Evolutionary conservation across 2,113 vertebrate species (phyloP), one percentile per base, ranked within the genome.

Genomic region (Megaceryle torquata): DNA sequence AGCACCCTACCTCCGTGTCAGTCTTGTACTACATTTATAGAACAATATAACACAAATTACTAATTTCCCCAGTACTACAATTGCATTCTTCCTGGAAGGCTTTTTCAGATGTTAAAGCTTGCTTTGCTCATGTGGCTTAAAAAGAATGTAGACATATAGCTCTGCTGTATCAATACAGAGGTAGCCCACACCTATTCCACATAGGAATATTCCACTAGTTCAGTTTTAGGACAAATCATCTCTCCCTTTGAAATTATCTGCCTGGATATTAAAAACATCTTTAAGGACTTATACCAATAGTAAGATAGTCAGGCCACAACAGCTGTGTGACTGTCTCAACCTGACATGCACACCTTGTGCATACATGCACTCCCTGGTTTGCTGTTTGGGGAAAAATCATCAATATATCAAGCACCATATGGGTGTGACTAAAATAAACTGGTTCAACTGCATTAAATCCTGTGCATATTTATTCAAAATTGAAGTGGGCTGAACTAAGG

Each of bases 391-490:
- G 31, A 10, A 10, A 57, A 65, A 46, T 37, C 26, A 33, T 13
- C 68, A 11, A 46, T 71, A 82, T 7, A 61, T 41, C 25, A 59
- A 83, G 60, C 22, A 24, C 16, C 4, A 2, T 4, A 12, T 26
- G 25, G 46, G 69, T 29, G 67, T 46, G 31, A 74, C 41, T 59
- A 59, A 75, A 87, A 74, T n/a, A 81, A 95, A 87, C n/a, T 75
- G n/a, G 51, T 75, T 82, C n/a, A 78, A 41, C 74, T 48, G 69
- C n/a, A 60, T 56, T 84, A 87, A 94, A 56, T 35, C 35, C 17
- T 39, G 35, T 35, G 69, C 21, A 16, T 74, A 87, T 46, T 92
- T 86, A 89, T 77, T 89, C 77, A 41, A 70, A 79, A 29, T 3
- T 93, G 48, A 95, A 93, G 61, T 4, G 1, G 35, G 4, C 35